Evolutionary conservation across 2,113 vertebrate species (phyloP).

Genomic region (Regulus satrapa): DNA sequence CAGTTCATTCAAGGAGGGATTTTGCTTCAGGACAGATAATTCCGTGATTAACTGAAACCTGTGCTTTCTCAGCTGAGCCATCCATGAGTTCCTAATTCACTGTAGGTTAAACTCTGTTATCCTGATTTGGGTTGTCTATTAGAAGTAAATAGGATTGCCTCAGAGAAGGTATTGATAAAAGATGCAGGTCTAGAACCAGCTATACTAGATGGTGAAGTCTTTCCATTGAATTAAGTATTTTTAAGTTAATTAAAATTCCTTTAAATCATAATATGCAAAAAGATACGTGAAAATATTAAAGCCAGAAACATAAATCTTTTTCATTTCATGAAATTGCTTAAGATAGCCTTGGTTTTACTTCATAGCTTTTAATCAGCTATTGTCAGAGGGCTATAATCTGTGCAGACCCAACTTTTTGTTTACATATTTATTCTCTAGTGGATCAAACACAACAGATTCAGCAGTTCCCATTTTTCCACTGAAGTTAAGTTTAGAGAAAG

Average conservation of each 20-base stretch:
- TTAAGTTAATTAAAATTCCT: not conserved
- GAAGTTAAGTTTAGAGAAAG: not conserved
- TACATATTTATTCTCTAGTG: not conserved
- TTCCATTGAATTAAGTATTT: not conserved
- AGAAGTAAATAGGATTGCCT: not conserved
- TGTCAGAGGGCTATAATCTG: not conserved
- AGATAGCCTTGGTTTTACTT: not conserved
- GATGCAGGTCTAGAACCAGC: not conserved
- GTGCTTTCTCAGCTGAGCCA: not conserved
- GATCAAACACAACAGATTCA: not conserved
- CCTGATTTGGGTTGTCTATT: not conserved
- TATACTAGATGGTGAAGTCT: not conserved
- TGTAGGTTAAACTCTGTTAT: not conserved
- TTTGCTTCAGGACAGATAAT: conserved; percentile 1
- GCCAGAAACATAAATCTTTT: not conserved
- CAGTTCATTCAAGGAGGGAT: not conserved
- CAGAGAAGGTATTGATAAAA: not conserved
- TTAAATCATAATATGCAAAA: not conserved
- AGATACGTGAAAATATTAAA: not conserved
- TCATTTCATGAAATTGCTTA: not conserved
- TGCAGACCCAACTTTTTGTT: not conserved
- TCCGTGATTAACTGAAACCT: not conserved
- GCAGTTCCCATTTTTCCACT: not conserved
- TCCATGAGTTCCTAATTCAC: not conserved
- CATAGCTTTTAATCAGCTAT: not conserved